Conservation (phyloP, 2,113 vertebrate species). For the Parus major region DNA sequence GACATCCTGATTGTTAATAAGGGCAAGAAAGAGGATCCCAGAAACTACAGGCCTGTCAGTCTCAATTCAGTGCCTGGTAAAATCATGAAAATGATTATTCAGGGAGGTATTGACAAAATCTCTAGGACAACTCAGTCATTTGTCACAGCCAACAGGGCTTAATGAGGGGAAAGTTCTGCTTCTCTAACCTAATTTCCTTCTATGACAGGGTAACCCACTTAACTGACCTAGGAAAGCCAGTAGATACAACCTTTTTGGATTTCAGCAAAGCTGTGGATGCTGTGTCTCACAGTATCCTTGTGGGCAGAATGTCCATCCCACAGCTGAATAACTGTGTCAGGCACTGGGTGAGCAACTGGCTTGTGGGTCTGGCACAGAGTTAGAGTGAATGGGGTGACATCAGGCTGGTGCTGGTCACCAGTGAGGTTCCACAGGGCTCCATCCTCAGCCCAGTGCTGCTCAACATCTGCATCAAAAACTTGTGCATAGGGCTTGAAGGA, state of each 20-base stretch:
- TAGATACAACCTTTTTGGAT: background rate
- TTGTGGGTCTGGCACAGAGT: fast-evolving
- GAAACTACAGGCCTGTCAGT: background rate
- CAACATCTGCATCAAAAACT: background rate
- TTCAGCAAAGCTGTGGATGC: background rate
- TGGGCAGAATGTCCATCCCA: background rate
- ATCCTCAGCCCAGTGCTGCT: background rate
- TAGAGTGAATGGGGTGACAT: background rate
- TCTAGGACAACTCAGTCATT: background rate
- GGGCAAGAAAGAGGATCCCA: background rate
- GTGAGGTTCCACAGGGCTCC: background rate
- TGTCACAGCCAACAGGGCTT: background rate
- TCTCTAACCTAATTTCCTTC: background rate
- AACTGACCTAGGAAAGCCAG: background rate
- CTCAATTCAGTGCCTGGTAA: background rate
- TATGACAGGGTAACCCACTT: background rate
- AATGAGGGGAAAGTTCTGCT: background rate
- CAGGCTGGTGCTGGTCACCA: background rate
- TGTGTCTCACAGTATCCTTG: background rate
- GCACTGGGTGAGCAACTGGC: background rate
- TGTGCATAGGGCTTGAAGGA: fast-evolving
- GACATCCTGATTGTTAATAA: background rate
- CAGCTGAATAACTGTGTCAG: background rate
- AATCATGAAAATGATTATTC: background rate
- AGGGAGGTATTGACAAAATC: background rate